Percentiles rank a stretch among this genome's conserved stretches.
Evolutionary conservation across 2,888 invertebrate species (phyloP).

Genomic region (Pocota personata): DNA sequence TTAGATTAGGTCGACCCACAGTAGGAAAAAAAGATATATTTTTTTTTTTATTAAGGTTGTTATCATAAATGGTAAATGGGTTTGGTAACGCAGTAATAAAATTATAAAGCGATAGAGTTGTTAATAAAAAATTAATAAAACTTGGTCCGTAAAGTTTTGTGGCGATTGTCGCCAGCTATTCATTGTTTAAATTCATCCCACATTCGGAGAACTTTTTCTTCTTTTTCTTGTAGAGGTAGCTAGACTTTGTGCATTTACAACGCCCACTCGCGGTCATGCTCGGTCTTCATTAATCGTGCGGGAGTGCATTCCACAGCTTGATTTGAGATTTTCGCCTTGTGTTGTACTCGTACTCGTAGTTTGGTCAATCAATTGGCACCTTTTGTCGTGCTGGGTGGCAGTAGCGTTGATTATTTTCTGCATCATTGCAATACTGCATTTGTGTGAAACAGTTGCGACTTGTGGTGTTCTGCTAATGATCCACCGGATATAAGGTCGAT

Average conservation of each 20-base stretch:
- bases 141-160: background rate
- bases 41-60: background rate
- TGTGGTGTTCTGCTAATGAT: background rate
- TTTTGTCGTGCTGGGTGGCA: background rate
- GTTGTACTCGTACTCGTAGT: no score
- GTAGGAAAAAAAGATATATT: background rate
- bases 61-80: constrained; percentile 2
- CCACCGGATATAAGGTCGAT: no score
- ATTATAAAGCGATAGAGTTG: constrained; percentile 10
- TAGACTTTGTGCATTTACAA: constrained; percentile 2
- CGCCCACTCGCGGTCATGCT: constrained; percentile 45
- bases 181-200: background rate
- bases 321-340: background rate
- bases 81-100: constrained; percentile 28
- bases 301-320: constrained; percentile 1
- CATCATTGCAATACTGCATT: background rate
- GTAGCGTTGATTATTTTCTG: background rate
- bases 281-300: constrained; percentile 8
- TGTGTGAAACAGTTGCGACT: background rate
- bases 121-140: constrained; percentile 1
- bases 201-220: background rate
- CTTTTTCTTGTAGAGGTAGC: background rate
- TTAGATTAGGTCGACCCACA: constrained; percentile 20
- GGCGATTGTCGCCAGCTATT: background rate
- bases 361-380: constrained; percentile 1